Evolutionary conservation across 2,113 vertebrate species (phyloP).

Genomic region (Aramus guarauna): DNA sequence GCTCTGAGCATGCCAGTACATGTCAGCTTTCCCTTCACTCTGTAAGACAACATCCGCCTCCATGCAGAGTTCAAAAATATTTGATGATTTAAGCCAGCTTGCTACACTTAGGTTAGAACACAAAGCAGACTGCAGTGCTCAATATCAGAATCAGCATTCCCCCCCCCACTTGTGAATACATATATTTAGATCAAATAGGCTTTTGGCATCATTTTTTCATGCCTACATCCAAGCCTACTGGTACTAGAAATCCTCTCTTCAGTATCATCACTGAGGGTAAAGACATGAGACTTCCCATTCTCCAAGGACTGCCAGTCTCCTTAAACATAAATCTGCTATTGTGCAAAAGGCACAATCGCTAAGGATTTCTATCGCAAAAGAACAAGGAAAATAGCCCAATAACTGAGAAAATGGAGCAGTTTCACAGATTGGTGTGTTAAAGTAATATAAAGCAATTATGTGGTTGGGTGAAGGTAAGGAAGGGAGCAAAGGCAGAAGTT

Average conservation of each 20-base stretch:
- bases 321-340: slow-evolving; percentile 54
- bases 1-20: slow-evolving; percentile 58
- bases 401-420: slow-evolving; percentile 49
- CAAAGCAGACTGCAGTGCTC: slow-evolving; percentile 57
- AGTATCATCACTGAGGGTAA: slow-evolving; percentile 31
- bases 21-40: slow-evolving; percentile 59
- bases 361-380: slow-evolving; percentile 41
- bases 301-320: slow-evolving; percentile 48
- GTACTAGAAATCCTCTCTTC: slow-evolving; percentile 54
- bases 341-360: slow-evolving; percentile 42
- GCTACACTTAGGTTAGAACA: slow-evolving; percentile 55
- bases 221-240: slow-evolving; percentile 19
- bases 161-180: neutral
- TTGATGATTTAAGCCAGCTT: slow-evolving; percentile 61
- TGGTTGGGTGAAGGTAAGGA: slow-evolving; percentile 64
- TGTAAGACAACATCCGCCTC: slow-evolving; percentile 57
- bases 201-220: slow-evolving; percentile 41
- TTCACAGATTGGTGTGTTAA: slow-evolving; percentile 52
- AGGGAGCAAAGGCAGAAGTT: slow-evolving; percentile 41
- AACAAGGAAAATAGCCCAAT: slow-evolving; percentile 60
- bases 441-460: slow-evolving; percentile 61
- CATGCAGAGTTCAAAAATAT: slow-evolving; percentile 56
- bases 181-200: slow-evolving; percentile 48
- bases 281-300: slow-evolving; percentile 41
- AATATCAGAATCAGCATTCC: slow-evolving; percentile 31